phyloP scores from a whole-genome alignment of 2,113 vertebrate species.

The Vanacampus margaritifer region DNA sequence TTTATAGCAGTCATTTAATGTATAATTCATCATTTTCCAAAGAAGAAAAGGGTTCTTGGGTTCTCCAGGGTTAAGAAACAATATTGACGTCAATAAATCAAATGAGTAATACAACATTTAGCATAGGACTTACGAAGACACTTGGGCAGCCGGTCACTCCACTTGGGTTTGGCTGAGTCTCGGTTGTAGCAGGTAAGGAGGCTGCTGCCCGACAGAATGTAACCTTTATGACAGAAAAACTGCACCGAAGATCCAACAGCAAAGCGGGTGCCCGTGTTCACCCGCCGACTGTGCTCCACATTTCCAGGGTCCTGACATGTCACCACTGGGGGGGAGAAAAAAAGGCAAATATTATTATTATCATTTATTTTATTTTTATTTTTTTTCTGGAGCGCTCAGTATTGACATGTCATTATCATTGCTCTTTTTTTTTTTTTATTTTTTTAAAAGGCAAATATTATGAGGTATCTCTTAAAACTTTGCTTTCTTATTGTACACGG shows the following conservation, averaged over 20 bases:
- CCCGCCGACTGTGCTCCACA: slow-evolving; percentile 85
- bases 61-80: too few relatives aligned
- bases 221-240: slow-evolving; percentile 91
- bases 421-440: too few relatives aligned
- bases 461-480: background rate
- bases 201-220: slow-evolving; percentile 79
- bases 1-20: too few relatives aligned
- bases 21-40: too few relatives aligned
- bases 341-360: background rate
- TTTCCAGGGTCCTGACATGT: slow-evolving; percentile 89
- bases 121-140: slow-evolving; percentile 83
- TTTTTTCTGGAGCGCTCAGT: too few relatives aligned
- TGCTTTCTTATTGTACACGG: too few relatives aligned
- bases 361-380: too few relatives aligned
- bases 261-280: slow-evolving; percentile 81
- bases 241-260: slow-evolving; percentile 84
- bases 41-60: too few relatives aligned
- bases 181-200: slow-evolving; percentile 89
- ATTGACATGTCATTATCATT: too few relatives aligned
- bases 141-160: slow-evolving; percentile 90
- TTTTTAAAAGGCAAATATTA: too few relatives aligned
- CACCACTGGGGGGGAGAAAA: slow-evolving; percentile 72
- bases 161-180: slow-evolving; percentile 84
- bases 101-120: background rate
- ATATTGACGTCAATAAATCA: background rate